phyloP scores from a whole-genome alignment of 2,888 invertebrate genomes.

The Vandiemenella viatica region DNA sequence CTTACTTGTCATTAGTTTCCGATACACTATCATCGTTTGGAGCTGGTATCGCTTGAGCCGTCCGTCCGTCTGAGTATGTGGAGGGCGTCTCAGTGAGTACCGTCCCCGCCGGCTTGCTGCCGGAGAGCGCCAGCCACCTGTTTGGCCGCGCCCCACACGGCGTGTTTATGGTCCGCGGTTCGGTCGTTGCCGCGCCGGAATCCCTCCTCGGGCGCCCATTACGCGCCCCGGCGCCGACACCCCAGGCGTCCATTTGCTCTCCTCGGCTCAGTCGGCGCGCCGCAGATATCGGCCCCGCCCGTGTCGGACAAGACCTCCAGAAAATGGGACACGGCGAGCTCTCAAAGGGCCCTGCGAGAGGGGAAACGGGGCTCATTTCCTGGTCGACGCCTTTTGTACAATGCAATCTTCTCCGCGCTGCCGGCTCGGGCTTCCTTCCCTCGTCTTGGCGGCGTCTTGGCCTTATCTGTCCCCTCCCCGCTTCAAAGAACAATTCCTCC shows the following conservation, averaged over 20 bases:
- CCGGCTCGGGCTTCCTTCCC: not conserved
- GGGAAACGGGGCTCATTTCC: conserved; percentile 11
- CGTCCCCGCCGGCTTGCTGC: too few species aligned
- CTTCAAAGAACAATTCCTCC: conserved; percentile 15
- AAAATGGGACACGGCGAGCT: conserved; percentile 1
- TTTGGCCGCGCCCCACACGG: too few species aligned
- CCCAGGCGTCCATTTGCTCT: conserved; percentile 2
- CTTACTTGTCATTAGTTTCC: too few species aligned
- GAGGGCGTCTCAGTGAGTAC: too few species aligned
- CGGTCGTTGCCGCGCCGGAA: not conserved
- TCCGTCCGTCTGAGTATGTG: too few species aligned
- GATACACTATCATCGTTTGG: too few species aligned
- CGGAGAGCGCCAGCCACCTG: too few species aligned
- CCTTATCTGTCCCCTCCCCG: conserved; percentile 13
- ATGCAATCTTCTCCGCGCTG: conserved; percentile 11
- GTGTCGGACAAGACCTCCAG: conserved; percentile 4
- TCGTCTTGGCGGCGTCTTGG: not conserved
- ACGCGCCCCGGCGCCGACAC: not conserved
- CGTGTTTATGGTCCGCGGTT: not conserved
- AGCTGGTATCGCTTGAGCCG: too few species aligned
- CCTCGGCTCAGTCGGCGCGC: not conserved
- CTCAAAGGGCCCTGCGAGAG: not conserved
- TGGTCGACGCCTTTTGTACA: conserved; percentile 13
- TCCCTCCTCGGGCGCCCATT: conserved; percentile 1
- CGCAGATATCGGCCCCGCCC: conserved; percentile 1